Conservation (phyloP, 2,797 vertebrate genomes). For the Novumbra hubbsi region DNA sequence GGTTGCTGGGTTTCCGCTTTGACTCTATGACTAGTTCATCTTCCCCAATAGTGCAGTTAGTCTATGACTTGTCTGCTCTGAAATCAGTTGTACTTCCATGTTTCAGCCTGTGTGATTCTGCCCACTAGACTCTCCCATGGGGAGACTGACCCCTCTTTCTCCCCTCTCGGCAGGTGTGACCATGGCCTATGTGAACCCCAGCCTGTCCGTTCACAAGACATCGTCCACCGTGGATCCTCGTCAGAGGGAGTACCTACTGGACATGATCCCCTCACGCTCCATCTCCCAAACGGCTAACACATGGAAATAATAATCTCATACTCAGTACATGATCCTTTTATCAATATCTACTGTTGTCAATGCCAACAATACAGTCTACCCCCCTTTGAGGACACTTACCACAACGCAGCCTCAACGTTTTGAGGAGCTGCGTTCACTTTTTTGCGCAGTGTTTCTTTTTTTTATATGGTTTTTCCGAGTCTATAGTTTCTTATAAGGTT, state of each 20-base stretch:
- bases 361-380: slow-evolving; percentile 50
- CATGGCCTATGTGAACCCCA: slow-evolving; percentile 90
- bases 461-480: slow-evolving; percentile 35
- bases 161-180: slow-evolving; percentile 80
- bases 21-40: slow-evolving; percentile 21
- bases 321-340: slow-evolving; percentile 25
- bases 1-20: slow-evolving; percentile 15
- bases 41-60: slow-evolving; percentile 8
- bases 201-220: slow-evolving; percentile 87
- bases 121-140: not conserved
- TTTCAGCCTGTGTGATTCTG: slow-evolving; percentile 3
- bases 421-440: slow-evolving; percentile 52
- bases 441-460: slow-evolving; percentile 47
- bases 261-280: slow-evolving; percentile 96
- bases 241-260: slow-evolving; percentile 95
- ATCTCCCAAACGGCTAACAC: slow-evolving; percentile 91
- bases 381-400: slow-evolving; percentile 55
- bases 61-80: not conserved
- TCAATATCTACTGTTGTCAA: slow-evolving; percentile 40
- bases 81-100: not conserved
- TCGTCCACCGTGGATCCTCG: slow-evolving; percentile 85
- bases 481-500: slow-evolving; percentile 50
- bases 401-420: slow-evolving; percentile 56
- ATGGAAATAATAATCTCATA: slow-evolving; percentile 83
- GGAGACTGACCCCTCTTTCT: slow-evolving; percentile 11